Evolutionary conservation across 2,797 vertebrate species (phyloP).

Genomic region (Amphiprion clarkii): DNA sequence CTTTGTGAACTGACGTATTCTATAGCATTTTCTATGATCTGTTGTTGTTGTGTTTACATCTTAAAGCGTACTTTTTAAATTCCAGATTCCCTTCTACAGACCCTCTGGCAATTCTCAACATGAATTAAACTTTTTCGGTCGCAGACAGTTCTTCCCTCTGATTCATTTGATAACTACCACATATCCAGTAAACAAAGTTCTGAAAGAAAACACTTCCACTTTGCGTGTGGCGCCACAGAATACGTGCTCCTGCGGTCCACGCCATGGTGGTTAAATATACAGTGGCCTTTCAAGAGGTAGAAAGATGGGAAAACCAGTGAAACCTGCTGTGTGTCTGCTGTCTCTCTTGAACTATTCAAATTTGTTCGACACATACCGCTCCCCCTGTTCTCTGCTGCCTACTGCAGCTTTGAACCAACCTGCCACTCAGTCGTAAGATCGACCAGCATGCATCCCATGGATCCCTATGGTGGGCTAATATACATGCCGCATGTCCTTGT

Average conservation of each 20-base stretch:
- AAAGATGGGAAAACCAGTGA: constrained; percentile 43
- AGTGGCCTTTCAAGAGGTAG: constrained; percentile 56
- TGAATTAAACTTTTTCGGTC: constrained; percentile 24
- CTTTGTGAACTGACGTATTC: neutral
- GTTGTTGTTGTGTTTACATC: neutral
- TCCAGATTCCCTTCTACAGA: neutral
- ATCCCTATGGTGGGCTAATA: constrained; percentile 71
- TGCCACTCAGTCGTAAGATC: constrained; percentile 76
- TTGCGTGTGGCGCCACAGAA: constrained; percentile 43
- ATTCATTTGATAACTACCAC: constrained; percentile 36
- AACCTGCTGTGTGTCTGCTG: constrained; percentile 59
- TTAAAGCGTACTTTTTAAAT: neutral
- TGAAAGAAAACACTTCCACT: constrained; percentile 52
- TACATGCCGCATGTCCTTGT: constrained; percentile 72
- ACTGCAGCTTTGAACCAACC: constrained; percentile 72
- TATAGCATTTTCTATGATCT: neutral
- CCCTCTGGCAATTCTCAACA: constrained; percentile 32
- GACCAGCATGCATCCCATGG: constrained; percentile 67
- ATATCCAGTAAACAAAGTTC: constrained; percentile 54
- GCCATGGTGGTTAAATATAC: constrained; percentile 62
- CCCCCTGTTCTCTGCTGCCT: constrained; percentile 64
- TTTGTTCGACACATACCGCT: constrained; percentile 65
- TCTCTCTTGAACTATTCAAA: constrained; percentile 78
- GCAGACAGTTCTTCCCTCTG: constrained; percentile 29
- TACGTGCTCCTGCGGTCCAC: constrained; percentile 51